A percentile compares a stretch with the other conserved stretches of the same genome.
Conservation (phyloP, 2,113 vertebrate species). For the Scartelaos histophorus region DNA sequence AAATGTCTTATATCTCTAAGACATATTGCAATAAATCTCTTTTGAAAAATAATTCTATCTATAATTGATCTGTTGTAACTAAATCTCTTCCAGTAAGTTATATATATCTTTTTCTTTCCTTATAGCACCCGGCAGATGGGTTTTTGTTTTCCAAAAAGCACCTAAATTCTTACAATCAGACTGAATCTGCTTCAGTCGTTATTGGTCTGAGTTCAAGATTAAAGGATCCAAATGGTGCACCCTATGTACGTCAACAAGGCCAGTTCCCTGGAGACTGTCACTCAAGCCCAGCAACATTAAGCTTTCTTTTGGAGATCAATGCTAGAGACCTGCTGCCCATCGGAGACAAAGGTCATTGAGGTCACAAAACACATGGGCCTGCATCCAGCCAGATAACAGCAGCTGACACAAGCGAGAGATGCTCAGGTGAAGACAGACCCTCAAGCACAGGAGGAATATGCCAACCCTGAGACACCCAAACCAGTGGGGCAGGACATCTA, state of each 20-base stretch:
- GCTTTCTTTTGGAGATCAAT: constrained; percentile 40
- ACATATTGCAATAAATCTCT: constrained; percentile 73
- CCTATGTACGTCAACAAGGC: constrained; percentile 45
- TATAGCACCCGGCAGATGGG: constrained; percentile 69
- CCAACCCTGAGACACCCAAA: constrained; percentile 47
- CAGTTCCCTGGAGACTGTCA: constrained; percentile 42
- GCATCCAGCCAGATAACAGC: constrained; percentile 39
- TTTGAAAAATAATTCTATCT: constrained; percentile 83
- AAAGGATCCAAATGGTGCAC: constrained; percentile 62
- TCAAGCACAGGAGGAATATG: constrained; percentile 21
- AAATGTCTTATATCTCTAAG: constrained; percentile 66
- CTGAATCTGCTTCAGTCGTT: constrained; percentile 64
- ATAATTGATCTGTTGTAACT: constrained; percentile 72
- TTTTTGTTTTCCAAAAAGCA: constrained; percentile 67
- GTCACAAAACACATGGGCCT: constrained; percentile 32
- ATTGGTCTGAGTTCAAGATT: constrained; percentile 67
- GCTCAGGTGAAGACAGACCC: constrained; percentile 42
- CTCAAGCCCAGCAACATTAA: constrained; percentile 52
- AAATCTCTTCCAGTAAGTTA: constrained; percentile 72
- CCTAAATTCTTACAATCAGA: constrained; percentile 73
- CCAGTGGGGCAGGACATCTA: constrained; percentile 37
- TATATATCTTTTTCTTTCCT: constrained; percentile 49
- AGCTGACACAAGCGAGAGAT: constrained; percentile 46
- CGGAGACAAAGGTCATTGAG: constrained; percentile 30
- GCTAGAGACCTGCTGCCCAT: constrained; percentile 30